Conservation (phyloP, 2,113 vertebrate species). For the Phalacrocorax aristotelis region DNA sequence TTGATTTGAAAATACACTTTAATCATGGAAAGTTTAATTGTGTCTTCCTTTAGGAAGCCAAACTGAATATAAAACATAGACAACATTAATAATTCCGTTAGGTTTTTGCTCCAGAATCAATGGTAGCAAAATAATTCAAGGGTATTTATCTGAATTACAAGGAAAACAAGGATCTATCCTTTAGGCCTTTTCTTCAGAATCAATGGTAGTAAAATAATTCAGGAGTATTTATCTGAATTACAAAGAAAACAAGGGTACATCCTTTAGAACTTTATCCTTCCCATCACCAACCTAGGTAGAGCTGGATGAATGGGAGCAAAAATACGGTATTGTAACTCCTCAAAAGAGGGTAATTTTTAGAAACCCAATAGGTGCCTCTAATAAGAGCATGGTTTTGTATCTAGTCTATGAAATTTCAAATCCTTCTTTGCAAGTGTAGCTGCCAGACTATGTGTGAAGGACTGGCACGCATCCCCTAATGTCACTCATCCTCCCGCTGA, state of each 20-base stretch:
- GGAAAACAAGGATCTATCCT: too few species aligned
- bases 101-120: too few species aligned
- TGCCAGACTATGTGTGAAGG: neutral
- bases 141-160: too few species aligned
- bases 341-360: neutral
- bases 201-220: neutral
- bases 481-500: neutral
- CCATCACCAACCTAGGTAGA: neutral
- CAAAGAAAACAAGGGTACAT: neutral
- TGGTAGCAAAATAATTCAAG: too few species aligned
- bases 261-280: neutral
- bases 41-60: neutral
- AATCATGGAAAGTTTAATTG: neutral
- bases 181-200: neutral
- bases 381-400: neutral
- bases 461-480: neutral
- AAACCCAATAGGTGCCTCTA: neutral
- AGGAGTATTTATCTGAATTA: neutral
- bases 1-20: neutral
- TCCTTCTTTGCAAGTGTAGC: neutral
- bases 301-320: neutral
- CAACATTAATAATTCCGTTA: neutral
- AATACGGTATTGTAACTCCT: neutral
- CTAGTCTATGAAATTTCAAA: neutral
- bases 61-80: neutral